Conservation (phyloP, 2,797 vertebrate species). For the Gorsachius magnificus region DNA sequence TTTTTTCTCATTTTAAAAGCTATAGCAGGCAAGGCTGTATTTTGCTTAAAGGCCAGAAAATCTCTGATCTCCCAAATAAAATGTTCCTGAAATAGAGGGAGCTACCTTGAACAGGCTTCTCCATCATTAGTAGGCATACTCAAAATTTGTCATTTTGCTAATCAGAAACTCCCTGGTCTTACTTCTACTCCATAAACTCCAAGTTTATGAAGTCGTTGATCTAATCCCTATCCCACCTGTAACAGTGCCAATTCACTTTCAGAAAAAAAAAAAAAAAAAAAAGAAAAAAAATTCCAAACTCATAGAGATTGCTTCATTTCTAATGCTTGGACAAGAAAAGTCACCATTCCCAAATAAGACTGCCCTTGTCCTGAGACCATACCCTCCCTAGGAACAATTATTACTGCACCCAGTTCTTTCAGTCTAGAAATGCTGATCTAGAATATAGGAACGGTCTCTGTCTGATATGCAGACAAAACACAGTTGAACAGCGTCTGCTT, state of each 20-base stretch:
- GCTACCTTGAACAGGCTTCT: neutral
- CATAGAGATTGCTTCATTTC: neutral
- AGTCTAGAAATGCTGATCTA: neutral
- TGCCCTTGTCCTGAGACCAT: neutral
- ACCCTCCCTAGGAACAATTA: neutral
- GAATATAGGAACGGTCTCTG: neutral
- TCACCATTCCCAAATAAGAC: neutral
- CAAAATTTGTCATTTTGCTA: neutral
- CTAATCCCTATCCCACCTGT: neutral
- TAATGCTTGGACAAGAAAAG: neutral
- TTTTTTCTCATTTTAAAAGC: neutral
- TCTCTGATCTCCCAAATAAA: neutral
- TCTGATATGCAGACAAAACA: neutral
- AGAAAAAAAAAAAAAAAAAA: too few relatives aligned
- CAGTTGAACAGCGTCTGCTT: neutral
- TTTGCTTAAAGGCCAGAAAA: neutral
- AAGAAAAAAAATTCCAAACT: neutral
- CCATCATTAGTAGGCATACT: neutral
- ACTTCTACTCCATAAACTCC: neutral
- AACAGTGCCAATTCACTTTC: neutral
- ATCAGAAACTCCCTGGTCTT: neutral
- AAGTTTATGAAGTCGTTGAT: neutral
- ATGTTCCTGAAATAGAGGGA: neutral
- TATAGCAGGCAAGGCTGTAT: neutral
- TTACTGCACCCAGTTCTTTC: neutral